Conservation (phyloP, 2,797 vertebrate genomes). For the Botia kubotai region DNA sequence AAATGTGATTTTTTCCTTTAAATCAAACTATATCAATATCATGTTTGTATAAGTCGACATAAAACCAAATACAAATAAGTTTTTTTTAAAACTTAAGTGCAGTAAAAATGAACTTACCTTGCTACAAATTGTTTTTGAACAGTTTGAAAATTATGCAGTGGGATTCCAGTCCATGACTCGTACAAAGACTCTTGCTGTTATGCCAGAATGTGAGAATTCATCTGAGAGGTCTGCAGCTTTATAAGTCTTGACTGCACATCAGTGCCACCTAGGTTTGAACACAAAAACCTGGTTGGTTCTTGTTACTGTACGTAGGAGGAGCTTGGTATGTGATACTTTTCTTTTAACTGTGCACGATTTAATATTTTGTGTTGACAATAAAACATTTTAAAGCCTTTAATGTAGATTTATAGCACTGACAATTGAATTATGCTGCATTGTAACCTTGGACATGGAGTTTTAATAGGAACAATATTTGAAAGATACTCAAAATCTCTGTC, state of each 20-base stretch:
- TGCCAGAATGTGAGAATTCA: conserved; percentile 52
- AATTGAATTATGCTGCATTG: not conserved
- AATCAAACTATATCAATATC: not conserved
- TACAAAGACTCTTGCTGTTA: conserved; percentile 51
- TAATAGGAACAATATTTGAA: not conserved
- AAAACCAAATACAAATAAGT: not conserved
- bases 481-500: too few species aligned
- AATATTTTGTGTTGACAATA: not conserved
- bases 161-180: conserved; percentile 43
- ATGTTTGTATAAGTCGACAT: not conserved
- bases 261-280: conserved; percentile 62
- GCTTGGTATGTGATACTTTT: not conserved
- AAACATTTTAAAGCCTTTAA: not conserved
- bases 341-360: not conserved
- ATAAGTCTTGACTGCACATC: conserved; percentile 56
- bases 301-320: conserved; percentile 41
- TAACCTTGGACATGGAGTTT: not conserved
- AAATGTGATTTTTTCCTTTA: too few species aligned
- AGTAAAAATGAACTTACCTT: conserved; percentile 50
- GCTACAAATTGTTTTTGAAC: not conserved
- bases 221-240: conserved; percentile 54
- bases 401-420: not conserved
- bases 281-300: conserved; percentile 50
- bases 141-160: conserved; percentile 29
- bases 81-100: not conserved